Base-by-base conservation (phyloP, 1,140 invertebrate genomes). In the Drosophila ohnishii region DNA sequence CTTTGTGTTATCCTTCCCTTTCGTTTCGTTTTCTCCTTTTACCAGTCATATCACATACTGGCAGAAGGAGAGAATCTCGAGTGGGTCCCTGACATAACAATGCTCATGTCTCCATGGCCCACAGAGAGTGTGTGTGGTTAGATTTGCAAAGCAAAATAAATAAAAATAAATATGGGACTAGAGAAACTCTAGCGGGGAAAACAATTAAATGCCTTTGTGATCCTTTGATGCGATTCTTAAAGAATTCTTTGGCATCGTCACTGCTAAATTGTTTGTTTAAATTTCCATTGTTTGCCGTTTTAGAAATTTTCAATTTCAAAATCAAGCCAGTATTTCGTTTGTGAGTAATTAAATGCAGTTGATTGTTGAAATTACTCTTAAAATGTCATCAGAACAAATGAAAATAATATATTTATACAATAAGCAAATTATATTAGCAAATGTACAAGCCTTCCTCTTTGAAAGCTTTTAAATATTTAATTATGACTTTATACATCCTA, bases 171-270 rank as follows among this genome's bases (percentile, higher is more conserved):
- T 39, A 58, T 58, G 19, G n/a, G n/a, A 44, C 35, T n/a, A 48
- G 19, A 28, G 64, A 19, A 30, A 10, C n/a, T 19, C 51, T 13
- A 11, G 22, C 11, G 22, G 64, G 35, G 35, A 61, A 71, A 71
- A 71, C 67, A 71, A 71, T 71, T 71, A 59, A 71, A 71, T 71
- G 51, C 53, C 34, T 59, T 59, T 71, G 44, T 50, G 51, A 59
- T 71, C 35, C 67, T 71, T 71, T 71, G 67, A 71, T 58, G 11
- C 42, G 67, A 71, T 71, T 71, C 42, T 8, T 6, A 66, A 48
- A 19, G 50, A 53, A 70, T 71, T 40, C 51, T 39, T 40, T 37
- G 51, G 13, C 30, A 34, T 9, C 0, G 16, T 25, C 5, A 10
- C 5, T 66, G 61, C 13, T 44, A 14, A 69, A 45, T 35, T 66